Conservation (phyloP, 2,888 invertebrate species). For the Nephrotoma guestfalica region DNA sequence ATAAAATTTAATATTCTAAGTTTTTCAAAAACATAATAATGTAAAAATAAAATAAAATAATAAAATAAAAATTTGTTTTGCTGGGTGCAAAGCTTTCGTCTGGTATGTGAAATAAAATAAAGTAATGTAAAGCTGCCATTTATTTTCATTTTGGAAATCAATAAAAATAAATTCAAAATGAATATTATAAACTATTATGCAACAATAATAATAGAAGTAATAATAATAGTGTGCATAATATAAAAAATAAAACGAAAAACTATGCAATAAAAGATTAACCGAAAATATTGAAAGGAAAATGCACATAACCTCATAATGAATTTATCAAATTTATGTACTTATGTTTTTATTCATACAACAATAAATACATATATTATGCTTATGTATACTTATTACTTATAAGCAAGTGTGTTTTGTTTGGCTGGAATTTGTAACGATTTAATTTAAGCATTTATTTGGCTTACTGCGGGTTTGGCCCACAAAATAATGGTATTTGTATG, state of each 20-base stretch:
- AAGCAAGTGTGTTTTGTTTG: background rate
- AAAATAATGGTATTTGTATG: background rate
- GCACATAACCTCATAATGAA: background rate
- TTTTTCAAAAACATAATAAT: background rate
- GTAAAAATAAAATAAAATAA: background rate
- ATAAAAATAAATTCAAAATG: background rate
- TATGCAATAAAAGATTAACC: background rate
- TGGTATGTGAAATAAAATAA: background rate
- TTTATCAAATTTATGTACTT: background rate
- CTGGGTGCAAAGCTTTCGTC: background rate
- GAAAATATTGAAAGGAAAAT: background rate
- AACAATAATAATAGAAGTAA: background rate
- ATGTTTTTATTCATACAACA: background rate
- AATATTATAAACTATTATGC: background rate
- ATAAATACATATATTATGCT: background rate
- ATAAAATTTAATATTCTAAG: background rate
- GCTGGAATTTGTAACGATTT: background rate
- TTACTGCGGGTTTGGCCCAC: background rate
- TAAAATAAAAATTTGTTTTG: background rate
- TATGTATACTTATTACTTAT: background rate
- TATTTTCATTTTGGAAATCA: background rate
- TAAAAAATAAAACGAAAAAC: background rate
- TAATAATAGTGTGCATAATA: background rate
- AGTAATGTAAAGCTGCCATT: background rate
- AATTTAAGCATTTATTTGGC: background rate